Evolutionary conservation across 2,113 vertebrate species (phyloP).

Genomic region (Odontophorus gujanensis): DNA sequence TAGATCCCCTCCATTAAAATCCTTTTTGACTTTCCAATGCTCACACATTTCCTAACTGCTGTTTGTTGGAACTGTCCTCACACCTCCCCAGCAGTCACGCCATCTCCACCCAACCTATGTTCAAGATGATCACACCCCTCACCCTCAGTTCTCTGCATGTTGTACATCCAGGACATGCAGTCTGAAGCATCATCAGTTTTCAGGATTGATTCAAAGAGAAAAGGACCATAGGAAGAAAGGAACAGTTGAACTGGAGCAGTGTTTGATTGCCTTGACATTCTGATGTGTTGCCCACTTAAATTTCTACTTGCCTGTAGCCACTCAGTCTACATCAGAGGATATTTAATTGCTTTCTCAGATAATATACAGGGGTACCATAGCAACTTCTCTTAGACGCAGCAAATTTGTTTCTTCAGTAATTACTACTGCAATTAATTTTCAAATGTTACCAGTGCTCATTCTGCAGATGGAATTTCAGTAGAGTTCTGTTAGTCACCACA

Average conservation of each 20-base stretch:
- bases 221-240: not conserved
- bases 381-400: not conserved
- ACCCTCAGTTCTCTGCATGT: not conserved
- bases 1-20: not conserved
- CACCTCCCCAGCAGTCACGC: not conserved
- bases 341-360: not conserved
- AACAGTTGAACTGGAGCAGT: not conserved
- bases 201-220: not conserved
- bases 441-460: conserved; percentile 1
- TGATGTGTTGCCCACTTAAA: not conserved
- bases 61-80: not conserved
- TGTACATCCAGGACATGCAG: not conserved
- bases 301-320: not conserved
- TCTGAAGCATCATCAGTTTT: not conserved
- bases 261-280: not conserved
- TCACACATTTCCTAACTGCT: not conserved
- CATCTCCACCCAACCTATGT: not conserved
- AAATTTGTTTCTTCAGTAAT: conserved; percentile 7
- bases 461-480: conserved; percentile 38
- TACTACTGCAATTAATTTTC: conserved; percentile 49
- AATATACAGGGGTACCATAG: conserved; percentile 21
- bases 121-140: not conserved
- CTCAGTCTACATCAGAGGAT: not conserved
- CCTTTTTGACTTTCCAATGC: not conserved
- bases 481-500: not conserved